Conservation (phyloP, 2,797 vertebrate genomes). For the Spinus pinus region DNA sequence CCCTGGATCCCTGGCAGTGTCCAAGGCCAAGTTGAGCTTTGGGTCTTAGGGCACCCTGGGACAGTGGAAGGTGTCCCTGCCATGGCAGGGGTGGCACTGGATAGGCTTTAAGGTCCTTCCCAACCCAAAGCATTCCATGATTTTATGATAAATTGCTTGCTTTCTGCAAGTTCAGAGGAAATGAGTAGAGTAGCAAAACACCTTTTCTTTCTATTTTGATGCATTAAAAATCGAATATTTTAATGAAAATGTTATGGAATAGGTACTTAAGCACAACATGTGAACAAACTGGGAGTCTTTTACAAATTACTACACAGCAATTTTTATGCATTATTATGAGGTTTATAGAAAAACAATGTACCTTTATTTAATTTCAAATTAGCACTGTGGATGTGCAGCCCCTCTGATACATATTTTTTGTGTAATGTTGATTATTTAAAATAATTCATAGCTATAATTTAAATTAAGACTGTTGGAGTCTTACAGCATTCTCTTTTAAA, state of each 20-base stretch:
- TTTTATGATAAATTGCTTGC: neutral
- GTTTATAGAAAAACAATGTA: neutral
- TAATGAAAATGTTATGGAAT: neutral
- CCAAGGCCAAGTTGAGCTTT: rapidly evolving
- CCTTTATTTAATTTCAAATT: neutral
- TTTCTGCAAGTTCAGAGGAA: neutral
- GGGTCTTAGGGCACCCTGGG: rapidly evolving
- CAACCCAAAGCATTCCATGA: neutral
- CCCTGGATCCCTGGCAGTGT: neutral
- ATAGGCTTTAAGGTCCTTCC: neutral
- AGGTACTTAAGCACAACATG: neutral
- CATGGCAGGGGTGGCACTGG: neutral
- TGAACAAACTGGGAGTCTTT: neutral
- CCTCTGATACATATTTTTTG: neutral
- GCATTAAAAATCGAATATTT: neutral
- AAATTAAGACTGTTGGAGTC: neutral
- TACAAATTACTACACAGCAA: neutral
- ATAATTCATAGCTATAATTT: neutral
- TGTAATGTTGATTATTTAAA: neutral
- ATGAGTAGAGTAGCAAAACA: neutral
- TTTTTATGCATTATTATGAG: neutral
- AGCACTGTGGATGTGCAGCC: neutral
- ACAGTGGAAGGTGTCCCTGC: neutral
- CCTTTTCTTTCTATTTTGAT: neutral
- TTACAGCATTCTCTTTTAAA: slow-evolving; percentile 3